These are phyloP conservation scores for Drosophila elegans DNA, from an alignment of 1,140 invertebrate genomes.

Conservation along the genomic window DNA sequence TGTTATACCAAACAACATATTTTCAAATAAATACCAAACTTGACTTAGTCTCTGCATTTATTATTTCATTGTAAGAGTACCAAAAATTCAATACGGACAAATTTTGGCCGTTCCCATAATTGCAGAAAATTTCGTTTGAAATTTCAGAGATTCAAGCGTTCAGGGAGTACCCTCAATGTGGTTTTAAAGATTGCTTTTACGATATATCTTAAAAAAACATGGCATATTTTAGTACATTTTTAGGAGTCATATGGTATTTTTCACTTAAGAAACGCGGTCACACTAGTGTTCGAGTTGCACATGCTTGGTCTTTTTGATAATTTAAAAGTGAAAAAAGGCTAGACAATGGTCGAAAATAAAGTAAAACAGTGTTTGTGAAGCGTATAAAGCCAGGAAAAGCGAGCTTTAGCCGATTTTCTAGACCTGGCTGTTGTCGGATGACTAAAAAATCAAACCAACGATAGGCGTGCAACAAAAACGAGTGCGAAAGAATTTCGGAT, in stretches of 20 bases:
- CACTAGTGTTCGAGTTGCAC: conserved; percentile 38
- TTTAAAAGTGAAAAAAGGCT: conserved; percentile 22
- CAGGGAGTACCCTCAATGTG: too few relatives aligned
- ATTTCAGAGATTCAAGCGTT: too few relatives aligned
- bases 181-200: too few relatives aligned
- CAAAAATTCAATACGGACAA: too few relatives aligned
- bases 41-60: too few relatives aligned
- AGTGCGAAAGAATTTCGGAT: conserved; percentile 1
- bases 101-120: too few relatives aligned
- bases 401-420: neutral
- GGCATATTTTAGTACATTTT: neutral
- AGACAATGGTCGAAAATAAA: neutral
- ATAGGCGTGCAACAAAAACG: neutral
- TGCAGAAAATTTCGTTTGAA: too few relatives aligned
- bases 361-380: neutral
- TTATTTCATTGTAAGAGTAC: too few relatives aligned
- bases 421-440: too few relatives aligned
- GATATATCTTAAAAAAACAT: too few relatives aligned
- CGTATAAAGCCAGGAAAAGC: neutral
- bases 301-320: conserved; percentile 43
- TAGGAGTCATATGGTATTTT: neutral
- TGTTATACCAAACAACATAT: too few relatives aligned
- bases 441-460: neutral
- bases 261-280: neutral
- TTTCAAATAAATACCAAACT: too few relatives aligned